phyloP scores from a whole-genome alignment of 1,140 invertebrate genomes.

The Drosophila erecta region DNA sequence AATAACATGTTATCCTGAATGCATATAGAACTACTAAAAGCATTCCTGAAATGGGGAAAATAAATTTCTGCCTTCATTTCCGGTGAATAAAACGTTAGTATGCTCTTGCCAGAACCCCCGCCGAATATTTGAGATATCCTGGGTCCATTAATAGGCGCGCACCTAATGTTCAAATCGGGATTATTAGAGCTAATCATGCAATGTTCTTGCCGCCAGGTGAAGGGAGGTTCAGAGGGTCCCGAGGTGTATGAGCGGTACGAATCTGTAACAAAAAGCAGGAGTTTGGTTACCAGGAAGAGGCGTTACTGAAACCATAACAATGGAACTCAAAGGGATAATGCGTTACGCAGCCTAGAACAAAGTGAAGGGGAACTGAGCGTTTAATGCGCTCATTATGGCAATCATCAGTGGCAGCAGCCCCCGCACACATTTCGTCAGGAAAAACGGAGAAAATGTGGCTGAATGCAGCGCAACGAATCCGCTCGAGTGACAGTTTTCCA shows the following conservation, averaged over 20 bases:
- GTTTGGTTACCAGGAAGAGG: constrained; percentile 78
- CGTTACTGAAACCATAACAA: constrained; percentile 71
- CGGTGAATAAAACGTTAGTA: constrained; percentile 27
- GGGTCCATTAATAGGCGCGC: constrained; percentile 51
- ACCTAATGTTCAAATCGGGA: constrained; percentile 50
- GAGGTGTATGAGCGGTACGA: constrained; percentile 52
- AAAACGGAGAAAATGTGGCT: constrained; percentile 23
- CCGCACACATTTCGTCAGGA: constrained; percentile 21
- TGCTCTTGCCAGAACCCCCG: constrained; percentile 4
- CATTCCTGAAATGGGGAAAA: constrained; percentile 22
- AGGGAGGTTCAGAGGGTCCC: constrained; percentile 6
- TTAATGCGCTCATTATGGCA: constrained; percentile 39
- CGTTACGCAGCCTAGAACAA: constrained; percentile 60
- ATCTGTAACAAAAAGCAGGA: constrained; percentile 70
- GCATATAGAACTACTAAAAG: constrained; percentile 21
- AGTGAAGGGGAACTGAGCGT: constrained; percentile 32
- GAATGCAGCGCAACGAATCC: constrained; percentile 68
- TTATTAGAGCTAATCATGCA: constrained; percentile 75
- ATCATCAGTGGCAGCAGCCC: constrained; percentile 15
- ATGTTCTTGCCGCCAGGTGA: constrained; percentile 33
- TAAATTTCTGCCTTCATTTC: constrained; percentile 31
- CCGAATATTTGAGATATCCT: constrained; percentile 40
- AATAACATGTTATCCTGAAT: constrained; percentile 27
- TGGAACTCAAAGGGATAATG: constrained; percentile 66
- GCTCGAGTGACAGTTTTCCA: constrained; percentile 33